Conservation (phyloP, 2,113 vertebrate genomes). For the Atractosteus spatula region DNA sequence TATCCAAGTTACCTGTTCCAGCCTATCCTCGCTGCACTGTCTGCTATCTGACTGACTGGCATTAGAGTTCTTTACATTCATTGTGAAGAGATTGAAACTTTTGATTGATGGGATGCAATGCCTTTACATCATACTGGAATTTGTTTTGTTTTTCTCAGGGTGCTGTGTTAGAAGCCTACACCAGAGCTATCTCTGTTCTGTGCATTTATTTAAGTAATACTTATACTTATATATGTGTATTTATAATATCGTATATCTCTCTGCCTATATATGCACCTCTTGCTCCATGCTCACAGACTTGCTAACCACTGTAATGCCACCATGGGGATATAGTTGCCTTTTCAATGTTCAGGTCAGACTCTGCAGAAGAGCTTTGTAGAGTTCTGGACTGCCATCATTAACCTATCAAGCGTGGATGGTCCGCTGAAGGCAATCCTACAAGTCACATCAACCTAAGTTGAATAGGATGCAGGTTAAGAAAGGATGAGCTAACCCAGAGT, state of each 20-base stretch:
- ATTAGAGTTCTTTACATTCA: slow-evolving; percentile 42
- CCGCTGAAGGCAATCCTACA: too few relatives aligned
- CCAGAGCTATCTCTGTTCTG: slow-evolving; percentile 62
- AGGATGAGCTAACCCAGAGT: too few relatives aligned
- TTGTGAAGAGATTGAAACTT: slow-evolving; percentile 45
- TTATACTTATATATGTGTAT: slow-evolving; percentile 54
- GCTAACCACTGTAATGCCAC: slow-evolving; percentile 39
- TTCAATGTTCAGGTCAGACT: slow-evolving; percentile 48
- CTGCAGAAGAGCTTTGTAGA: slow-evolving; percentile 45
- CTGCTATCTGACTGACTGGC: slow-evolving; percentile 48
- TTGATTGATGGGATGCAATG: slow-evolving; percentile 64
- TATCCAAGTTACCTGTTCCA: slow-evolving; percentile 44
- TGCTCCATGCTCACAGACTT: slow-evolving; percentile 54
- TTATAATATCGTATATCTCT: slow-evolving; percentile 41
- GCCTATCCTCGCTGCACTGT: slow-evolving; percentile 55
- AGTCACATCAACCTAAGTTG: too few relatives aligned
- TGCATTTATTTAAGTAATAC: slow-evolving; percentile 65
- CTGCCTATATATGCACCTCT: slow-evolving; percentile 56
- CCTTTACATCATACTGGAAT: slow-evolving; percentile 74
- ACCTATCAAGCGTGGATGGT: too few relatives aligned
- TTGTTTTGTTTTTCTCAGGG: slow-evolving; percentile 74
- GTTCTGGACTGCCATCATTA: too few relatives aligned
- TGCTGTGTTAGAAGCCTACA: slow-evolving; percentile 70
- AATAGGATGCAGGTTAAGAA: too few relatives aligned
- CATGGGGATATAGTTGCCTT: slow-evolving; percentile 62